A percentile compares a stretch with the other conserved stretches of the same genome.
phyloP scores from a whole-genome alignment of 2,888 invertebrate species.

The Eugnorisma glareosa region DNA sequence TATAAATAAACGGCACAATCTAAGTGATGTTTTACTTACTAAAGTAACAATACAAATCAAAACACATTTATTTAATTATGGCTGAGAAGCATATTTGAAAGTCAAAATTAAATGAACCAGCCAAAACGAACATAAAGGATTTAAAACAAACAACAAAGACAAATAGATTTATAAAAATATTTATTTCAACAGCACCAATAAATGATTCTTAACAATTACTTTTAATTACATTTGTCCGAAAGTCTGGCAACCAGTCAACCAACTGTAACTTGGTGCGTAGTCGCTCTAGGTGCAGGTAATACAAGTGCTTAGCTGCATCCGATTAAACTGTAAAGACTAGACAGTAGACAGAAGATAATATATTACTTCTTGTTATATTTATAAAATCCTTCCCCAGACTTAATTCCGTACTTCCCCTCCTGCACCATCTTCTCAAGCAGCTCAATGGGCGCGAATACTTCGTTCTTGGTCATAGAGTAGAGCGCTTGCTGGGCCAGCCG shows the following conservation, averaged over 20 bases:
- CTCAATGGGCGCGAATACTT: constrained; percentile 74
- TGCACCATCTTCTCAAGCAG: constrained; percentile 93
- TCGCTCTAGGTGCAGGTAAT: background rate
- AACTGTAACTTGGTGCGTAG: background rate
- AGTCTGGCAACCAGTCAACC: background rate
- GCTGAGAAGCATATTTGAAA: background rate
- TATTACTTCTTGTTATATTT: constrained; percentile 58
- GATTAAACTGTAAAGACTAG: background rate
- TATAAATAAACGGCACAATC: background rate
- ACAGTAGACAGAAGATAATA: too few relatives aligned
- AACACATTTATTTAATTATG: background rate
- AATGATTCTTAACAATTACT: constrained; percentile 1
- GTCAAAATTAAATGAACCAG: background rate
- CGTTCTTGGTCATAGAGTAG: constrained; percentile 89
- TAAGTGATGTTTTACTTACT: background rate
- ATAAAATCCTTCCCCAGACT: constrained; percentile 94
- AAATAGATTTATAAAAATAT: constrained; percentile 11
- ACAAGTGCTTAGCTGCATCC: background rate
- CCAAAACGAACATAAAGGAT: background rate
- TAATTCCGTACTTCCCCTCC: constrained; percentile 95
- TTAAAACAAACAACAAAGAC: background rate
- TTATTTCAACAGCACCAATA: constrained; percentile 24
- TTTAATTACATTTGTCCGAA: background rate
- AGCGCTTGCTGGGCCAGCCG: constrained; percentile 93
- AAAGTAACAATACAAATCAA: background rate